Evolutionary conservation across 1,140 invertebrate genomes (phyloP).

Genomic region (Dermatophagoides farinae): DNA sequence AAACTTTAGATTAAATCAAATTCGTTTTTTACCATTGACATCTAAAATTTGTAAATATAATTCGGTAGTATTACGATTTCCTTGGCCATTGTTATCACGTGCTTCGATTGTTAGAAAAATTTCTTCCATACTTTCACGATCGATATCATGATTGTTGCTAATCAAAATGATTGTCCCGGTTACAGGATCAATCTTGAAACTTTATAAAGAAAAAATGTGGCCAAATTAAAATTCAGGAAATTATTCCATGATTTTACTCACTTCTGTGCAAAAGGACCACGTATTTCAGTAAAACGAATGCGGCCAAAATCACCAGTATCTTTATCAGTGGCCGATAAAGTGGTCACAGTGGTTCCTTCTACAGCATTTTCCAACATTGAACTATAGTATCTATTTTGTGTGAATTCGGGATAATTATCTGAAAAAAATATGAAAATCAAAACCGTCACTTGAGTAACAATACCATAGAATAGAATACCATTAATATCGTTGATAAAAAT

Average conservation of each 20-base stretch:
- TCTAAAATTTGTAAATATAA: conserved; percentile 19
- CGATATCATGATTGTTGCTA: conserved; percentile 42
- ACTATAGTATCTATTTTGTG: conserved; percentile 43
- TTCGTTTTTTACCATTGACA: not conserved
- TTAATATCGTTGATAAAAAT: conserved; percentile 68
- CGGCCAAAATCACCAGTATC: conserved; percentile 47
- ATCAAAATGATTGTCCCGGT: conserved; percentile 55
- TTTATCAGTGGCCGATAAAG: conserved; percentile 41
- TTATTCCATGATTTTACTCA: conserved; percentile 2
- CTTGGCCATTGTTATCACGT: conserved; percentile 56
- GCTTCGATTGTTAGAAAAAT: conserved; percentile 61
- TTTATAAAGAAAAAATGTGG: conserved; percentile 24
- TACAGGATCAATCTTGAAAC: conserved; percentile 52
- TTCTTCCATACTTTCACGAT: conserved; percentile 46
- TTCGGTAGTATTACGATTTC: conserved; percentile 26
- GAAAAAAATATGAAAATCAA: not conserved
- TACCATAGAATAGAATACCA: conserved; percentile 24
- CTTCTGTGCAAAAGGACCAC: conserved; percentile 43
- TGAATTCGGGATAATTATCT: conserved; percentile 60
- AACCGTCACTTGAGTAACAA: not conserved
- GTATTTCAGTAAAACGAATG: conserved; percentile 50
- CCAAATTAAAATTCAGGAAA: not conserved
- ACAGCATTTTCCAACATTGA: conserved; percentile 56
- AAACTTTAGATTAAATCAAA: not conserved
- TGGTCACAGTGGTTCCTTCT: conserved; percentile 44